Evolutionary conservation across 1,140 invertebrate species (phyloP).

Genomic region (Saccostrea echinata): DNA sequence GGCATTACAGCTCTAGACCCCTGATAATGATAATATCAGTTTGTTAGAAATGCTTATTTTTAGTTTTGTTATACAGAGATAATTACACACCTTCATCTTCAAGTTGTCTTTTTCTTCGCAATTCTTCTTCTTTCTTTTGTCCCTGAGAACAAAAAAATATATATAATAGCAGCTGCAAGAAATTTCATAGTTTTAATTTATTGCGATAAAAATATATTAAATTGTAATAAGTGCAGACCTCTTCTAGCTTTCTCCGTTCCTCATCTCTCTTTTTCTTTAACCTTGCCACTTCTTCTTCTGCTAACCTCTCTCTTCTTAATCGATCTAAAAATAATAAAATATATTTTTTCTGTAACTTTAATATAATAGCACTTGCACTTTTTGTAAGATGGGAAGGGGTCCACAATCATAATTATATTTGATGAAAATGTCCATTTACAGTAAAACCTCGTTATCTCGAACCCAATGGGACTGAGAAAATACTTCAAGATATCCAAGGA

Average conservation of each 20-base stretch:
- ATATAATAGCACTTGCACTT: too few relatives aligned
- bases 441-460: too few relatives aligned
- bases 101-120: slow-evolving; percentile 61
- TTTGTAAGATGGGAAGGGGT: too few relatives aligned
- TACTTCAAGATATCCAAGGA: too few relatives aligned
- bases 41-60: not conserved
- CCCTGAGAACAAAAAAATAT: slow-evolving; percentile 59
- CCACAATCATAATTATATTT: too few relatives aligned
- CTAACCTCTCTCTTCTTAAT: slow-evolving; percentile 61
- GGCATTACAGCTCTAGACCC: too few relatives aligned
- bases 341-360: too few relatives aligned
- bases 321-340: slow-evolving; percentile 64
- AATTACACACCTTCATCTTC: slow-evolving; percentile 66
- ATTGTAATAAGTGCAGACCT: slow-evolving; percentile 58
- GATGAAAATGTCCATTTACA: too few relatives aligned
- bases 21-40: not conserved
- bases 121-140: slow-evolving; percentile 65
- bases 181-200: not conserved
- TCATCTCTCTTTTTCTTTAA: slow-evolving; percentile 66
- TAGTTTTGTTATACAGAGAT: not conserved
- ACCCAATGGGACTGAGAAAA: too few relatives aligned
- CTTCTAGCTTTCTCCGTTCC: slow-evolving; percentile 65
- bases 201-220: not conserved
- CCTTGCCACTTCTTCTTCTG: slow-evolving; percentile 65
- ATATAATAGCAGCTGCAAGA: not conserved